Evolutionary conservation across 2,113 vertebrate genomes (phyloP).

Genomic region (Acrocephalus kingi): DNA sequence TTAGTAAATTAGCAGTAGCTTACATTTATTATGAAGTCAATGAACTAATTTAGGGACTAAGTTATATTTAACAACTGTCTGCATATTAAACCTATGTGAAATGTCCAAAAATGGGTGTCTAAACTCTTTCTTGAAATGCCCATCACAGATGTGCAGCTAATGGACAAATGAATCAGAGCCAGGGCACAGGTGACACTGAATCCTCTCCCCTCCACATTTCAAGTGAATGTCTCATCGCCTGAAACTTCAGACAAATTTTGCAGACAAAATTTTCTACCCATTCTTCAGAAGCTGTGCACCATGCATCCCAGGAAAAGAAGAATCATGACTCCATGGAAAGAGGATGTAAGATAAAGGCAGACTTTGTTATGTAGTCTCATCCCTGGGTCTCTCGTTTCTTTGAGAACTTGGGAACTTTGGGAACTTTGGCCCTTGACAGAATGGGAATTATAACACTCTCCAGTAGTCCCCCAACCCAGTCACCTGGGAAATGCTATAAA

Average conservation of each 20-base stretch:
- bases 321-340: background rate
- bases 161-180: background rate
- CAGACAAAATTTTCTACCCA: background rate
- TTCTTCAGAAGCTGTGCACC: background rate
- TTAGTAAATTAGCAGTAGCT: background rate
- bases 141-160: background rate
- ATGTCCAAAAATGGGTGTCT: background rate
- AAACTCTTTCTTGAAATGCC: background rate
- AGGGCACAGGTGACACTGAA: rapidly evolving
- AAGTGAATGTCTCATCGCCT: background rate
- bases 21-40: background rate
- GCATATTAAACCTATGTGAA: background rate
- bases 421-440: background rate
- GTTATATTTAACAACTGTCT: background rate
- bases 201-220: background rate
- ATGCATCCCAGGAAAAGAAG: rapidly evolving
- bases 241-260: background rate
- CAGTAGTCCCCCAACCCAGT: background rate
- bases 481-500: background rate
- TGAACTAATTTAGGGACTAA: background rate
- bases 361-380: background rate
- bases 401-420: background rate
- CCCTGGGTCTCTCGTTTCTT: background rate
- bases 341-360: background rate
- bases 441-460: background rate